A percentile compares a stretch with the other conserved stretches of the same genome.
phyloP scores from a whole-genome alignment of 1,140 invertebrate genomes.

The Macrotrachela quadricornifera region DNA sequence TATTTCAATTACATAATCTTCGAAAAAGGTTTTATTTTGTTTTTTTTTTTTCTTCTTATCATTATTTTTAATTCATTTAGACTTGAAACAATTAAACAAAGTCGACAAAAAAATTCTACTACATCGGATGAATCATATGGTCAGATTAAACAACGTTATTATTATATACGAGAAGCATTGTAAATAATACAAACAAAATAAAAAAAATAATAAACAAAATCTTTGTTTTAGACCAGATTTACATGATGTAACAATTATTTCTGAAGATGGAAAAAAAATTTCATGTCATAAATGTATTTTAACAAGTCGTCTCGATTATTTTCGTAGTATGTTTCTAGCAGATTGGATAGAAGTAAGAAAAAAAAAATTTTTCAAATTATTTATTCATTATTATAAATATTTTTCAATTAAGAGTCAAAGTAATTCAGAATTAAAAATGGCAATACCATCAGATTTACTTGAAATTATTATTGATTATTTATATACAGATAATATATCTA shows the following conservation, averaged over 20 bases:
- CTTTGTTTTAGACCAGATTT: slow-evolving; percentile 26
- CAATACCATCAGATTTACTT: slow-evolving; percentile 25
- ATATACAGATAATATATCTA: slow-evolving; percentile 40
- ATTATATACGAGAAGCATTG: too few relatives aligned
- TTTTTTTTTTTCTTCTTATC: too few relatives aligned
- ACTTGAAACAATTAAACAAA: too few relatives aligned
- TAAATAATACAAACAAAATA: too few relatives aligned
- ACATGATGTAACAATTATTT: slow-evolving; percentile 39
- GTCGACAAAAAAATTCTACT: too few relatives aligned
- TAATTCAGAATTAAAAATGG: too few relatives aligned
- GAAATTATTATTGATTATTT: slow-evolving; percentile 42
- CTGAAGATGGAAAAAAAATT: slow-evolving; percentile 37
- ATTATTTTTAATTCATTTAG: too few relatives aligned
- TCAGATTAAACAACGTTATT: too few relatives aligned
- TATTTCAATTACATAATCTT: too few relatives aligned
- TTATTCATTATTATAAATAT: neutral
- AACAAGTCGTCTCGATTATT: slow-evolving; percentile 48
- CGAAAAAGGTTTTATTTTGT: too few relatives aligned
- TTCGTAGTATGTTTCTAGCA: slow-evolving; percentile 46
- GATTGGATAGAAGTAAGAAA: slow-evolving; percentile 44
- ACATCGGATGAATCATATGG: too few relatives aligned
- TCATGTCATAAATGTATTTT: slow-evolving; percentile 50
- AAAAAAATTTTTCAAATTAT: neutral
- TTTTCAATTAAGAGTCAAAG: neutral
- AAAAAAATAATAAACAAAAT: too few relatives aligned